phyloP scores from a whole-genome alignment of 2,797 vertebrate genomes.

The Hyperoplus lanceolatus region DNA sequence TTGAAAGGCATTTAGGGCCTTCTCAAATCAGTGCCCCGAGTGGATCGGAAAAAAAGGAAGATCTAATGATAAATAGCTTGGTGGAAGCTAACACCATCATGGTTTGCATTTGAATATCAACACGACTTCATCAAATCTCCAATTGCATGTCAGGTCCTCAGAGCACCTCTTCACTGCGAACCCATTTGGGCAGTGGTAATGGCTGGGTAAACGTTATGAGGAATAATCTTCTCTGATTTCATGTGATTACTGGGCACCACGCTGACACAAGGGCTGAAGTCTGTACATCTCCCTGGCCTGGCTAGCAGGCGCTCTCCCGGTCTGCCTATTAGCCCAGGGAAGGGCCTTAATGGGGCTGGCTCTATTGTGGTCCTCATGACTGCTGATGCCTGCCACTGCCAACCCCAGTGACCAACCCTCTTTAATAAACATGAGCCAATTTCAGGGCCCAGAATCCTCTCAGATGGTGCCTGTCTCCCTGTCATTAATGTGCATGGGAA shows the following conservation, averaged over 20 bases:
- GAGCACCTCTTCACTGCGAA: constrained; percentile 83
- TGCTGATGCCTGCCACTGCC: constrained; percentile 81
- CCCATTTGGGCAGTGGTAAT: constrained; percentile 86
- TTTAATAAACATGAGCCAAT: constrained; percentile 90
- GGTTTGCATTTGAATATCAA: constrained; percentile 83
- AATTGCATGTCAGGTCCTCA: constrained; percentile 80
- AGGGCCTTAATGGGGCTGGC: constrained; percentile 85
- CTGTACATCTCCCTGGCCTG: constrained; percentile 78
- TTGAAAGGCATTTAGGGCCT: constrained; percentile 74
- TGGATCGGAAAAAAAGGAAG: constrained; percentile 75
- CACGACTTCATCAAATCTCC: constrained; percentile 85
- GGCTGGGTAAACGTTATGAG: constrained; percentile 89
- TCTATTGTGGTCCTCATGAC: constrained; percentile 83
- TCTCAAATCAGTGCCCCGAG: constrained; percentile 79
- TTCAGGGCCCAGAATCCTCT: constrained; percentile 77
- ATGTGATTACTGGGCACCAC: constrained; percentile 86
- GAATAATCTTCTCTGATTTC: constrained; percentile 91
- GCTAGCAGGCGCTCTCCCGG: constrained; percentile 77
- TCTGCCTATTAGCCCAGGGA: constrained; percentile 84
- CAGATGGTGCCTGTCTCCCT: constrained; percentile 72
- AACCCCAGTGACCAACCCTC: constrained; percentile 78
- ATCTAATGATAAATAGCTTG: constrained; percentile 80
- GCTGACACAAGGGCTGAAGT: constrained; percentile 85
- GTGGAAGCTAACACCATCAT: constrained; percentile 65
- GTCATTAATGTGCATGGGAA: constrained; percentile 74